Conservation (phyloP, 1,140 invertebrate genomes). For the Zaprionus lachaisei region DNA sequence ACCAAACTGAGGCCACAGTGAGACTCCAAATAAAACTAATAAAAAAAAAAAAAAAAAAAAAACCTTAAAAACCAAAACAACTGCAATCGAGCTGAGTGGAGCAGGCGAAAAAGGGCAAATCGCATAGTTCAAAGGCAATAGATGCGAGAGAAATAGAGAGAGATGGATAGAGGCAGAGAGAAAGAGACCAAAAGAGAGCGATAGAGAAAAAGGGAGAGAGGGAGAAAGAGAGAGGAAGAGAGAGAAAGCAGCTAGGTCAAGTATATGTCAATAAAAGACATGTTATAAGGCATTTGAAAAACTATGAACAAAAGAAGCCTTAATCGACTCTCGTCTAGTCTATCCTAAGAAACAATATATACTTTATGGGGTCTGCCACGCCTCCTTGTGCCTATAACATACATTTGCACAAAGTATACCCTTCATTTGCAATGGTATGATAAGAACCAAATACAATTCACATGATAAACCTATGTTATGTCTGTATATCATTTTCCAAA, state of each 20-base stretch:
- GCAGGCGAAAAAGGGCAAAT: neutral
- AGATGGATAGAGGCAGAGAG: rapidly evolving
- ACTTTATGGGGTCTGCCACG: too few species aligned
- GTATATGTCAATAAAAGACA: neutral
- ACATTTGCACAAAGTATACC: too few species aligned
- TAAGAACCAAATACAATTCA: too few species aligned
- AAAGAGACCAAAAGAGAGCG: neutral
- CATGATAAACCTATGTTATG: too few species aligned
- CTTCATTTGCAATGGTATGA: too few species aligned
- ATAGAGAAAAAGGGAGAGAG: neutral
- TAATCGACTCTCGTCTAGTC: too few species aligned
- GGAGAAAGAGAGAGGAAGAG: neutral
- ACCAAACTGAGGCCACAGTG: neutral
- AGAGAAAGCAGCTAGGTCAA: neutral
- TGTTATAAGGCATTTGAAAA: too few species aligned
- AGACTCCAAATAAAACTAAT: neutral
- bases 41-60: neutral
- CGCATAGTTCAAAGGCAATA: neutral
- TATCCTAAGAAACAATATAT: too few species aligned
- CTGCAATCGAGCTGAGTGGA: neutral
- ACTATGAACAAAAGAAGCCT: neutral
- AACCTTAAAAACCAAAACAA: constrained; percentile 1
- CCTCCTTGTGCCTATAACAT: too few species aligned
- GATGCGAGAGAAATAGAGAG: neutral
- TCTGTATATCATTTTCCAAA: too few species aligned